These are phyloP conservation scores for Zaprionus davidi DNA, from an alignment of 1,140 invertebrate genomes.

Conservation along the genomic window DNA sequence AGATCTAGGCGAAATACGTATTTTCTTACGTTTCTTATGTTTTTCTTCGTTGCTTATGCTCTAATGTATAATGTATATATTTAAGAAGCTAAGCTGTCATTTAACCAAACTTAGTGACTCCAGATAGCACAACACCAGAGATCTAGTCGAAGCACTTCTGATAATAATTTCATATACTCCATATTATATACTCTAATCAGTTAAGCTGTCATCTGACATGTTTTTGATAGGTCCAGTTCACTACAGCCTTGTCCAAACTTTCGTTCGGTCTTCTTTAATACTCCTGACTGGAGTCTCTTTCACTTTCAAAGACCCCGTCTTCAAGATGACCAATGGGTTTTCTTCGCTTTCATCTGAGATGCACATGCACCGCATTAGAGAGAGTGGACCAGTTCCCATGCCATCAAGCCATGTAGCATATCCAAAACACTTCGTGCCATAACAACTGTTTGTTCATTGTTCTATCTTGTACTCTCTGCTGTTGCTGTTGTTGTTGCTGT, in stretches of 20 bases:
- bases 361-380: constrained; percentile 33
- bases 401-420: constrained; percentile 4
- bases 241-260: constrained; percentile 1
- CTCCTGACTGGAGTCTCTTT: constrained; percentile 7
- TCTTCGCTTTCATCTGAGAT: constrained; percentile 42
- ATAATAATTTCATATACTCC: background rate
- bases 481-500: constrained; percentile 4
- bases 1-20: background rate
- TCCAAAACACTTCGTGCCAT: constrained; percentile 17
- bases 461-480: constrained; percentile 16
- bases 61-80: too few species aligned
- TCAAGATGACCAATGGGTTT: constrained; percentile 24
- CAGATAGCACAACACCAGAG: background rate
- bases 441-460: constrained; percentile 41
- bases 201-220: background rate
- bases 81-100: background rate
- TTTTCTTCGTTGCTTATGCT: too few species aligned
- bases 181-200: background rate
- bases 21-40: too few species aligned
- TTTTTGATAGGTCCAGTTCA: background rate
- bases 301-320: constrained; percentile 24
- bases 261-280: constrained; percentile 20
- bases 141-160: background rate
- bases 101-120: background rate
- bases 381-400: constrained; percentile 42